phyloP scores from a whole-genome alignment of 1,140 invertebrate species.

The Epicauta chinensis region DNA sequence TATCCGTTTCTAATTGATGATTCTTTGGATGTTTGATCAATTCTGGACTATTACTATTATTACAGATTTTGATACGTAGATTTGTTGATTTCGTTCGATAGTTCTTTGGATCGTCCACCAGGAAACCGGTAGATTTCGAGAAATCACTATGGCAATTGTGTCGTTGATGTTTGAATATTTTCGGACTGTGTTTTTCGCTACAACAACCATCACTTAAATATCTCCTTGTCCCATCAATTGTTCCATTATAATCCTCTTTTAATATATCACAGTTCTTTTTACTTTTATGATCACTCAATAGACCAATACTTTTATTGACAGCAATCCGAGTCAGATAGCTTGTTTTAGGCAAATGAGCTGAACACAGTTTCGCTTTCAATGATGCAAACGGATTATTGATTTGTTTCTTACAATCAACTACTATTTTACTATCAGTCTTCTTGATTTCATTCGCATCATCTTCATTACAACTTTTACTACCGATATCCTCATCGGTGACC shows the following conservation, averaged over 20 bases:
- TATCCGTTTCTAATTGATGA: constrained; percentile 45
- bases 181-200: constrained; percentile 36
- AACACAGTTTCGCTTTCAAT: constrained; percentile 43
- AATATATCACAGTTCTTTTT: constrained; percentile 30
- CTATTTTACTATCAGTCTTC: constrained; percentile 40
- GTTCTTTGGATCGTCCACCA: constrained; percentile 31
- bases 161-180: constrained; percentile 29
- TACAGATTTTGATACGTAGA: constrained; percentile 40
- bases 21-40: constrained; percentile 16
- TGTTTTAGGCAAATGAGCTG: constrained; percentile 42
- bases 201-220: constrained; percentile 19
- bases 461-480: constrained; percentile 23
- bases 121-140: constrained; percentile 38
- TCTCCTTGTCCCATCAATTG: neutral
- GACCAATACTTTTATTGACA: constrained; percentile 41
- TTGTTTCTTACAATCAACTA: constrained; percentile 36
- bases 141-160: constrained; percentile 25
- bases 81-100: constrained; percentile 20
- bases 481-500: constrained; percentile 33
- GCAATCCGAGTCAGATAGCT: constrained; percentile 41
- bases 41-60: constrained; percentile 18
- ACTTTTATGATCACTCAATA: constrained; percentile 28
- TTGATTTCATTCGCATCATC: constrained; percentile 30
- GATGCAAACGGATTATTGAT: constrained; percentile 35
- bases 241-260: neutral